These are phyloP conservation scores for Rafetus swinhoei DNA, from an alignment of 2,113 vertebrate species.

Conservation along the genomic window DNA sequence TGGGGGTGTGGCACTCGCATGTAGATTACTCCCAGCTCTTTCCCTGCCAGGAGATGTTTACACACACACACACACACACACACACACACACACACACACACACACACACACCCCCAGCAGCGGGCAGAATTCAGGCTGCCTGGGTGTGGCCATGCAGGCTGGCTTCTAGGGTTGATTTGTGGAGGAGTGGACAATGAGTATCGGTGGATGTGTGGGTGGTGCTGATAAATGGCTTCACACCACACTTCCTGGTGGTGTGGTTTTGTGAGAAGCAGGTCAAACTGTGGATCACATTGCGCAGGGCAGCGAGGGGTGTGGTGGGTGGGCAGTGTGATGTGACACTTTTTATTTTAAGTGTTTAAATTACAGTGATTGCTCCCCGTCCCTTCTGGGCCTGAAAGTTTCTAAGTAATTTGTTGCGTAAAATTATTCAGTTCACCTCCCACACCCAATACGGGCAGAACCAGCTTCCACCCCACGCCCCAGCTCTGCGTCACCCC, in stretches of 20 bases:
- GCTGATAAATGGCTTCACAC: background rate
- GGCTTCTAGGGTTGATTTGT: accelerated
- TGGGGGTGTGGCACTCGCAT: background rate
- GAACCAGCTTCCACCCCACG: too few relatives aligned
- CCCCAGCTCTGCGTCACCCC: background rate
- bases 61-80: too few relatives aligned
- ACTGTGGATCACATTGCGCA: background rate
- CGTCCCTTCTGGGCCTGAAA: background rate
- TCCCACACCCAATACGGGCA: background rate
- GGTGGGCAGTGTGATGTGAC: background rate
- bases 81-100: too few relatives aligned
- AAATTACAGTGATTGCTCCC: background rate
- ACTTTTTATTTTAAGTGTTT: background rate
- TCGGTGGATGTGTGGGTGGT: background rate
- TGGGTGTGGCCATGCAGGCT: background rate
- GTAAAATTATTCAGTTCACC: background rate
- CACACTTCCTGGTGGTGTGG: background rate
- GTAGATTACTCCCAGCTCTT: background rate
- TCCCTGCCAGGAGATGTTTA: background rate
- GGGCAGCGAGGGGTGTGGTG: background rate
- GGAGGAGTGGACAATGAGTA: too few relatives aligned
- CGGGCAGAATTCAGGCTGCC: background rate
- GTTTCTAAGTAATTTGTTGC: background rate
- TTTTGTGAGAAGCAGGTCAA: background rate
- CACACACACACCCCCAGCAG: too few relatives aligned